Conservation (phyloP, 2,888 invertebrate genomes). For the Crepidodera aurea region DNA sequence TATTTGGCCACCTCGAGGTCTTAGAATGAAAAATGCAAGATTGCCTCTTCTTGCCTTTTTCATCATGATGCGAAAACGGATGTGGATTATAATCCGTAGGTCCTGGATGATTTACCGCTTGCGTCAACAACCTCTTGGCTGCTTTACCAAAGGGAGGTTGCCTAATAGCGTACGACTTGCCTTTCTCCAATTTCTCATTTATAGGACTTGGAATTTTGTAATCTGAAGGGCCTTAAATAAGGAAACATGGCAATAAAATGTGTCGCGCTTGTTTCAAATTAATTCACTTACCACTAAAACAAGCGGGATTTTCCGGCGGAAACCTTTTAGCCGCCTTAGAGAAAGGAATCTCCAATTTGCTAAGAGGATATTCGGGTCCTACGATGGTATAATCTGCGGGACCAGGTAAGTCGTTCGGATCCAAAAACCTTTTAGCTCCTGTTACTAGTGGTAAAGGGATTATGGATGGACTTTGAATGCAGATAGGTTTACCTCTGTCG, state of each 20-base stretch:
- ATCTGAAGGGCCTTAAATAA: conserved; percentile 43
- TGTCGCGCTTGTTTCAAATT: neutral
- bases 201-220: conserved; percentile 45
- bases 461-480: conserved; percentile 43
- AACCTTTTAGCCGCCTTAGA: conserved; percentile 20
- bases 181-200: conserved; percentile 41
- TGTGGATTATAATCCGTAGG: conserved; percentile 41
- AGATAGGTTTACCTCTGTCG: conserved; percentile 33
- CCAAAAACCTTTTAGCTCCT: conserved; percentile 44
- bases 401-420: conserved; percentile 39
- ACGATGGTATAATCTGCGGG: conserved; percentile 44
- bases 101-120: conserved; percentile 40
- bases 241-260: neutral
- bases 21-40: conserved; percentile 45
- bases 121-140: conserved; percentile 40
- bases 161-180: conserved; percentile 34
- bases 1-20: conserved; percentile 37
- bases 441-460: conserved; percentile 47
- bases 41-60: conserved; percentile 29
- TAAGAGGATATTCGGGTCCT: neutral
- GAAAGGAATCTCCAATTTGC: conserved; percentile 2
- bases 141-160: conserved; percentile 48
- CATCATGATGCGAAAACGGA: conserved; percentile 44
- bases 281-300: conserved; percentile 24
- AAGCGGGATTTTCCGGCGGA: conserved; percentile 3